These are phyloP conservation scores for Trichosurus vulpecula DNA, from an alignment of 2,797 vertebrate genomes.

Conservation along the genomic window DNA sequence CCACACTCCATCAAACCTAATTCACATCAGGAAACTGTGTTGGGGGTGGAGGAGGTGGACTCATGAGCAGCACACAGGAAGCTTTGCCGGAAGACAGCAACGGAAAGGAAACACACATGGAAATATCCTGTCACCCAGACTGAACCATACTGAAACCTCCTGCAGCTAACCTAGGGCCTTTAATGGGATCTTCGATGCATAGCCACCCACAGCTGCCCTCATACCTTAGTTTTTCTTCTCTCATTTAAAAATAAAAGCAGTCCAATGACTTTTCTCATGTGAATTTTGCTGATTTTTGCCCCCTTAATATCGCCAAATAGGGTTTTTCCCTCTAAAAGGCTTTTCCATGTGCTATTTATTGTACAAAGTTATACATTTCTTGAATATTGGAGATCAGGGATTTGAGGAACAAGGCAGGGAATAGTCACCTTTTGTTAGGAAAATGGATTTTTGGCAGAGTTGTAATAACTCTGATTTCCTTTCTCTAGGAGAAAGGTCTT, in stretches of 20 bases:
- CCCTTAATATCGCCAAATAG: conserved; percentile 27
- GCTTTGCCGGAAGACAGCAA: conserved; percentile 74
- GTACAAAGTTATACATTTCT: not conserved
- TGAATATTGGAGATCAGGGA: not conserved
- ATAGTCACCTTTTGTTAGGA: not conserved
- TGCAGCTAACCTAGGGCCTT: conserved; percentile 60
- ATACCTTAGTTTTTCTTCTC: conserved; percentile 51
- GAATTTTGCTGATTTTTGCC: conserved; percentile 6
- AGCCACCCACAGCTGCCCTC: conserved; percentile 74
- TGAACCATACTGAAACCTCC: conserved; percentile 70
- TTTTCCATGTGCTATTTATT: conserved; percentile 13
- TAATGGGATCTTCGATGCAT: conserved; percentile 77
- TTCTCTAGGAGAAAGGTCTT: not conserved
- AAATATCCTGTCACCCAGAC: conserved; percentile 77
- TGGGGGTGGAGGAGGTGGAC: conserved; percentile 64
- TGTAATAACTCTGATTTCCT: not conserved
- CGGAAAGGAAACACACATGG: conserved; percentile 78
- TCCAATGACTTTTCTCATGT: not conserved
- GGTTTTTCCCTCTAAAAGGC: not conserved
- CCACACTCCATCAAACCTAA: not conserved
- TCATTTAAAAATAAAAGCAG: conserved; percentile 53
- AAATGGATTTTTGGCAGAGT: conserved; percentile 32
- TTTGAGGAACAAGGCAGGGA: not conserved
- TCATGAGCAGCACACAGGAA: conserved; percentile 68
- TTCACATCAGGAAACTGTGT: conserved; percentile 62